phyloP scores from a whole-genome alignment of 2,888 invertebrate species.

The Eupithecia tripunctaria region DNA sequence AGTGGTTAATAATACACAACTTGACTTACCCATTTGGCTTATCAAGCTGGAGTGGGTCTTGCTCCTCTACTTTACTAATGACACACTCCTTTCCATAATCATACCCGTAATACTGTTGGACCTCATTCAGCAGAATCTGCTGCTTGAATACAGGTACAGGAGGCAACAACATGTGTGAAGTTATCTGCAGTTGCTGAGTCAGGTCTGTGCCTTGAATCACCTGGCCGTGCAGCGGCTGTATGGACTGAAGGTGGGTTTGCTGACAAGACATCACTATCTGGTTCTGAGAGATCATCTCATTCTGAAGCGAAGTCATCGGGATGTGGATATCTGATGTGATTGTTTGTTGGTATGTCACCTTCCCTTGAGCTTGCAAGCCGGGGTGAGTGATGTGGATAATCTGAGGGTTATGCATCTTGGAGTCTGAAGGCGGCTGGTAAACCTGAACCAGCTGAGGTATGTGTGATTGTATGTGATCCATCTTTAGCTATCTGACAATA shows the following conservation, averaged over 20 bases:
- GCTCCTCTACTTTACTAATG: constrained; percentile 64
- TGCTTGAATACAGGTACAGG: constrained; percentile 66
- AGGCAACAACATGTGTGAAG: constrained; percentile 71
- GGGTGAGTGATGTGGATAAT: constrained; percentile 69
- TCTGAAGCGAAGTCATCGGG: constrained; percentile 62
- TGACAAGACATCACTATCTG: constrained; percentile 74
- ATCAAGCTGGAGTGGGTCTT: constrained; percentile 47
- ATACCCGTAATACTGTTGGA: constrained; percentile 69
- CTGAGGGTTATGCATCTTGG: constrained; percentile 61
- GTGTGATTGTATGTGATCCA: constrained; percentile 70
- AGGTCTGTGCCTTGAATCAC: constrained; percentile 64
- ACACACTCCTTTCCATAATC: constrained; percentile 68
- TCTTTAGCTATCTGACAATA: constrained; percentile 52
- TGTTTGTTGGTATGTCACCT: constrained; percentile 69
- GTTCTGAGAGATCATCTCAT: constrained; percentile 66
- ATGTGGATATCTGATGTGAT: constrained; percentile 67
- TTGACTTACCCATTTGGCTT: constrained; percentile 64
- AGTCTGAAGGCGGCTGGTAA: constrained; percentile 60
- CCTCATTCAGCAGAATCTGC: constrained; percentile 66
- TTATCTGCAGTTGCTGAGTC: constrained; percentile 66
- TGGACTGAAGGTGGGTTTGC: constrained; percentile 63
- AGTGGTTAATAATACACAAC: too few species aligned
- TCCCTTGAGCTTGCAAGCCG: constrained; percentile 64
- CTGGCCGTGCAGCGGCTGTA: constrained; percentile 55
- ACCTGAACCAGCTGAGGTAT: constrained; percentile 75